Base-by-base conservation (phyloP, 2,113 vertebrate species). In the Asarcornis scutulata region DNA sequence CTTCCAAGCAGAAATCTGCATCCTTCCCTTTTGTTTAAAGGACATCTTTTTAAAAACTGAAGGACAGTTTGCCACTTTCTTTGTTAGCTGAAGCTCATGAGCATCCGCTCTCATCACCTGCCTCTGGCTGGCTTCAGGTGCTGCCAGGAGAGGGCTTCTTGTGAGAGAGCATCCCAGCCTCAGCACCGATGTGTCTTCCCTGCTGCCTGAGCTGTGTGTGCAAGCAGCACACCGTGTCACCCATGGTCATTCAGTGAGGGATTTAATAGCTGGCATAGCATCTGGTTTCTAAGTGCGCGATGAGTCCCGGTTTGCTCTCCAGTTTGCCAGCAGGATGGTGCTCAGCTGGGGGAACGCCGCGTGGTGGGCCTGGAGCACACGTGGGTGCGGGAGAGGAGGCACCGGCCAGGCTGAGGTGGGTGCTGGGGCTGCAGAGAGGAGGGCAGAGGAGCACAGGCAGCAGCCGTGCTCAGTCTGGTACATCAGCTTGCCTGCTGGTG, bases 271-370 rank as follows among this genome's bases (percentile, higher is more conserved):
- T 1, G 0, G 21, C 29, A 6, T 20, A 60, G 59, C 27, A n/a
- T 7, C 77, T 91, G 72, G 1, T 76, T 64, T 42, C 20, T 7
- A 2, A 59, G 31, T 10, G 9, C 8, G 17, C 13, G 67, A 2
- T 7, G 27, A n/a, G 32, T 4, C 8, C 11, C 38, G 4, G 15
- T 32, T 80, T 67, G 52, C 59, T 4, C 83, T 67, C 46, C 44
- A 36, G 38, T 4, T 38, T 78, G 79, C 71, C 31, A 13, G 17
- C 27, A 71, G 40, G 31, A 2, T 16, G 11, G 34, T 6, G 69
- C 26, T n/a, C 20, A 20, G 25, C 0, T 17, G 7, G 26, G 20
- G 10, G 3, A 55, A 44, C 0, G 0, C 7, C 3, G 22, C 4
- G 48, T n/a, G 38, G 8, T 11, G 40, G 38, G 25, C 34, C 29